Percentiles rank a stretch among this genome's conserved stretches.
Evolutionary conservation across 2,888 invertebrate species (phyloP).

Genomic region (Eupithecia vulgata): DNA sequence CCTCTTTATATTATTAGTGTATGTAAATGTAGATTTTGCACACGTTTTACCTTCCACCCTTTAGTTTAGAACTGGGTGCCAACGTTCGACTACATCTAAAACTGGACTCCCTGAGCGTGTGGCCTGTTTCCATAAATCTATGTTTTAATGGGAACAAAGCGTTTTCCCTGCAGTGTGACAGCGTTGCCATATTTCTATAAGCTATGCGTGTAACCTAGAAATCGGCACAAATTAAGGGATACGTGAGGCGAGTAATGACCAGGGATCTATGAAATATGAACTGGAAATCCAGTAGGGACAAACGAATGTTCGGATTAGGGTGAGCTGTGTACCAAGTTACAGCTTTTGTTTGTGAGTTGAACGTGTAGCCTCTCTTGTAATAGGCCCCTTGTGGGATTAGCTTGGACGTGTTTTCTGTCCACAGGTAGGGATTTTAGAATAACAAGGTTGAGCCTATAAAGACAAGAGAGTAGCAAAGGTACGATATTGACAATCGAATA

Average conservation of each 20-base stretch:
- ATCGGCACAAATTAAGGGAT: conserved; percentile 58
- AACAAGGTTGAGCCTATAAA: background rate
- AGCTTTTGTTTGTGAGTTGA: conserved; percentile 18
- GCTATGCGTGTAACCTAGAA: conserved; percentile 41
- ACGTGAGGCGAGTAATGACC: conserved; percentile 59
- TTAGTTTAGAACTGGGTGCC: background rate
- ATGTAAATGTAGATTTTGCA: no score
- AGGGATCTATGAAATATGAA: conserved; percentile 56
- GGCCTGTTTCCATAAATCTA: background rate
- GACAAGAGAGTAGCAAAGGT: background rate
- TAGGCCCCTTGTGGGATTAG: conserved; percentile 8
- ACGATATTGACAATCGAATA: background rate
- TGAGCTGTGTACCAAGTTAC: conserved; percentile 15
- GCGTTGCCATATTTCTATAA: conserved; percentile 16
- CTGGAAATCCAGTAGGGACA: conserved; percentile 47
- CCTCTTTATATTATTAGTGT: no score
- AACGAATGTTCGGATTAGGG: conserved; percentile 50
- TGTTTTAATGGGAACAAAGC: background rate
- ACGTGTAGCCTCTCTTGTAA: conserved; percentile 4
- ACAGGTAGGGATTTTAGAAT: conserved; percentile 4
- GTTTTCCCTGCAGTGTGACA: background rate
- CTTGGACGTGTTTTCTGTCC: conserved; percentile 24
- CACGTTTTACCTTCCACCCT: background rate
- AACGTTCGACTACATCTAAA: background rate
- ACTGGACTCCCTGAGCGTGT: background rate